Percentiles rank a stretch among this genome's conserved stretches.
Conservation (phyloP, 2,888 invertebrate genomes). For the Petrolisthes manimaculis region DNA sequence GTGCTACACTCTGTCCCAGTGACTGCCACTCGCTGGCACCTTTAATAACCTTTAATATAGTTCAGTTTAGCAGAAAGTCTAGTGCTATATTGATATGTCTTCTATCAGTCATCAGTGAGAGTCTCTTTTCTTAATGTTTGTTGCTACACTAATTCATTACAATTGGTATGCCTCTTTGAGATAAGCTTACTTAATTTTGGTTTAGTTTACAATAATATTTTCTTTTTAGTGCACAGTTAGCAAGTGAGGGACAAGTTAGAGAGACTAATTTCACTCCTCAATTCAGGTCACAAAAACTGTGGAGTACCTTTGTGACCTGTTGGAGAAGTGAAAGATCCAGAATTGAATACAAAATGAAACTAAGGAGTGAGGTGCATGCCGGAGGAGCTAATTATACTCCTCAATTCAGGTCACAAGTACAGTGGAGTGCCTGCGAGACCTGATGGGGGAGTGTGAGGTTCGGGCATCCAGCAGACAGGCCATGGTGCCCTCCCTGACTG, state of each 20-base stretch:
- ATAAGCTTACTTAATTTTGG: too few species aligned
- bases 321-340: slow-evolving; percentile 81
- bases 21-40: too few species aligned
- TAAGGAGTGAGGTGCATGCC: background rate
- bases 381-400: background rate
- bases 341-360: too few species aligned
- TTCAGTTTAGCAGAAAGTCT: too few species aligned
- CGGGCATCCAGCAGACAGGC: slow-evolving; percentile 93
- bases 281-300: slow-evolving; percentile 73
- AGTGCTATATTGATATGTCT: too few species aligned
- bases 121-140: background rate
- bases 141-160: background rate
- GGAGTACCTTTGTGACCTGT: slow-evolving; percentile 81
- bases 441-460: slow-evolving; percentile 82
- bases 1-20: too few species aligned
- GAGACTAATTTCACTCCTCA: background rate
- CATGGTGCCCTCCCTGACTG: slow-evolving; percentile 92
- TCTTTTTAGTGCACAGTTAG: too few species aligned
- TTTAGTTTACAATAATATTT: too few species aligned
- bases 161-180: too few species aligned
- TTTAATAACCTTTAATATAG: too few species aligned
- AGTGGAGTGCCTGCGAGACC: slow-evolving; percentile 80
- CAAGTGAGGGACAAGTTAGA: background rate
- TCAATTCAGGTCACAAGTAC: slow-evolving; percentile 71
- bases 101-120: too few species aligned